Base-by-base conservation (phyloP, 2,888 invertebrate genomes). In the Leptogaster cylindrica region DNA sequence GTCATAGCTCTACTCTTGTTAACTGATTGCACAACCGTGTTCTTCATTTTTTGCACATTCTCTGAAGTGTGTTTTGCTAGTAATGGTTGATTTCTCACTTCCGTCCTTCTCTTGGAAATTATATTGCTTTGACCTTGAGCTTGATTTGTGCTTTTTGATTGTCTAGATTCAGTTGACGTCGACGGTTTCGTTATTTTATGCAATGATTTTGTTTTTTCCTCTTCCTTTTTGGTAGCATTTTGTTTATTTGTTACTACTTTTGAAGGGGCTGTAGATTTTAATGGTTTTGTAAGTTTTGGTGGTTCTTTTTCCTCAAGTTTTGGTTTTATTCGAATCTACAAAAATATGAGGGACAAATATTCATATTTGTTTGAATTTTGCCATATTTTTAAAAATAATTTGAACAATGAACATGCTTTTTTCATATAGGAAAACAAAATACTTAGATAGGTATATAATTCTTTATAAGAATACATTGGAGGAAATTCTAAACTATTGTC, bases 1-100 rank as follows among this genome's bases (percentile, higher is more conserved):
- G 76, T 77, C 74, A 79, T 74, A 27, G 79, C 80, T 74, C 79
- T 81, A 12, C 75, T 74, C 50, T 78, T 79, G 1, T 65, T 41
- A 58, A 69, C 48, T 18, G 36, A 6, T 3, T 28, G 52, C 10
- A 14, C 12, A 31, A 63, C 50, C 5, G 46, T 20, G 5, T 28
- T 28, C 8, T 66, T 52, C 8, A 44, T 7, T 25, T 41, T 28
- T 28, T 39, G 46, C 1, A 50, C 12, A 27, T 41, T 52, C 14
- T 52, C 65, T 20, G 65, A 41, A 10, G 41, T 41, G 10, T 65
- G 16, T 44, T 65, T 52, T 27, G 65, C 52, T 1, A 27, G 39
- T 8, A 65, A 16, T 8, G 65, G 65, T 52, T 65, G 39, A 5
- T 14, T 2, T 31, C 18, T 23, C 5, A 10, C 14, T 51, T 64